Conservation (phyloP, 2,888 invertebrate genomes). For the Volucella inflata region DNA sequence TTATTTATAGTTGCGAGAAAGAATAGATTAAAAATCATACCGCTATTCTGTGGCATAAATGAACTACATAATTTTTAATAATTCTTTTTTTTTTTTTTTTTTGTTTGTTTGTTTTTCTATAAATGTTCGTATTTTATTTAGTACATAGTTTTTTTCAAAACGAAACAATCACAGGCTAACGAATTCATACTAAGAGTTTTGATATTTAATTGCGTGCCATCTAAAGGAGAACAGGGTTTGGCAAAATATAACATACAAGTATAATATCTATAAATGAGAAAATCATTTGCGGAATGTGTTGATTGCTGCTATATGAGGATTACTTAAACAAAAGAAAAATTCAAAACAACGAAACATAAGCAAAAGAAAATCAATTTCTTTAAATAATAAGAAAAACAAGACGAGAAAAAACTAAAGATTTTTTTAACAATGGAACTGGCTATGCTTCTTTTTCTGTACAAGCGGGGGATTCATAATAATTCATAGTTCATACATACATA, state of each 20-base stretch:
- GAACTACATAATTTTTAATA: constrained; percentile 10
- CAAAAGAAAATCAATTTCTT: constrained; percentile 23
- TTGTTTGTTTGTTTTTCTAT: constrained; percentile 1
- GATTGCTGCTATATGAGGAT: constrained; percentile 53
- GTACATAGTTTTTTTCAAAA: constrained; percentile 6
- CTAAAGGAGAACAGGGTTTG: not conserved
- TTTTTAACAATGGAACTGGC: constrained; percentile 13
- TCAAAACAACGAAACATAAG: constrained; percentile 38
- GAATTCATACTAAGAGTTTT: constrained; percentile 28
- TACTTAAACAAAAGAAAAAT: constrained; percentile 21
- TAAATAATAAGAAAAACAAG: not conserved
- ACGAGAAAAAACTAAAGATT: not conserved
- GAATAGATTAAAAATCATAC: constrained; percentile 24
- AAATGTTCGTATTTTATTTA: constrained; percentile 32
- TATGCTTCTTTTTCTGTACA: not conserved
- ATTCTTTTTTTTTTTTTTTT: too few relatives aligned
- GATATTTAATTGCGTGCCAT: constrained; percentile 6
- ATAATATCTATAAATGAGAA: constrained; percentile 47
- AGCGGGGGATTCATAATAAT: constrained; percentile 6
- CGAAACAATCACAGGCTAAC: constrained; percentile 60
- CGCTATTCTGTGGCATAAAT: constrained; percentile 21
- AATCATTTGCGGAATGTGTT: constrained; percentile 66
- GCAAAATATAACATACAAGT: constrained; percentile 11
- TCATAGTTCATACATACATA: not conserved
- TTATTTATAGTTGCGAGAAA: constrained; percentile 47